Percentiles rank a stretch among this genome's conserved stretches.
Conservation (phyloP, 35 echinoderm and acorn worm genomes). For the Diadema setosum region DNA sequence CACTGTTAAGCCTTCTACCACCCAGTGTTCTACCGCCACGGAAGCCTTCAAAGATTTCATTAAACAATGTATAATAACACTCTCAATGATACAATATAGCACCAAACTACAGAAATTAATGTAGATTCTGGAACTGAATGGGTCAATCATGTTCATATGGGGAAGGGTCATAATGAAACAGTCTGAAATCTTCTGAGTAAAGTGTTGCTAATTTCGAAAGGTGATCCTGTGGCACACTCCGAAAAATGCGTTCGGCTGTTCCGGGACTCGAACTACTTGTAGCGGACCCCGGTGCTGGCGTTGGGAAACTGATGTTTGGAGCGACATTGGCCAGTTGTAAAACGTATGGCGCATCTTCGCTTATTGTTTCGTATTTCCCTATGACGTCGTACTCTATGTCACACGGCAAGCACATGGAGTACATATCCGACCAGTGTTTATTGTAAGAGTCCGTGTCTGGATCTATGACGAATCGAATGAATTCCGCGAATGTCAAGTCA, state of each 20-base stretch:
- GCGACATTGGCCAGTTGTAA: constrained; percentile 8
- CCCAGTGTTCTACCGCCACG: no score
- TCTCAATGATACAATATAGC: no score
- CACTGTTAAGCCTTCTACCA: no score
- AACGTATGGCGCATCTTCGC: constrained; percentile 24
- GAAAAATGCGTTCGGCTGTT: constrained; percentile 21
- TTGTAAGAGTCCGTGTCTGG: not conserved
- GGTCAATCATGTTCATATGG: no score
- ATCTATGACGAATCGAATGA: constrained; percentile 37
- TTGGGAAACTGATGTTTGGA: constrained; percentile 37
- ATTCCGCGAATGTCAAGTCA: constrained; percentile 63
- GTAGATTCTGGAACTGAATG: no score
- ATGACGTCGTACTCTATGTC: constrained; percentile 63
- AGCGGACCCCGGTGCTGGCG: constrained; percentile 21
- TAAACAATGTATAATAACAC: no score
- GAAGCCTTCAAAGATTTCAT: no score
- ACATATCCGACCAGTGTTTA: constrained; percentile 54
- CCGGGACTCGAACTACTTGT: constrained; percentile 43
- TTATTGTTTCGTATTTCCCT: constrained; percentile 59
- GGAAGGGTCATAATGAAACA: constrained; percentile 49
- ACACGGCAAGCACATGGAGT: constrained; percentile 56
- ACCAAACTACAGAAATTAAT: no score
- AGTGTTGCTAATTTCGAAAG: constrained; percentile 22
- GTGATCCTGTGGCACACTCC: not conserved
- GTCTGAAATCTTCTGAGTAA: constrained; percentile 53